Evolutionary conservation across 2,797 vertebrate genomes (phyloP), one percentile per base, ranked within the genome.

Genomic region (Margarornis squamiger): DNA sequence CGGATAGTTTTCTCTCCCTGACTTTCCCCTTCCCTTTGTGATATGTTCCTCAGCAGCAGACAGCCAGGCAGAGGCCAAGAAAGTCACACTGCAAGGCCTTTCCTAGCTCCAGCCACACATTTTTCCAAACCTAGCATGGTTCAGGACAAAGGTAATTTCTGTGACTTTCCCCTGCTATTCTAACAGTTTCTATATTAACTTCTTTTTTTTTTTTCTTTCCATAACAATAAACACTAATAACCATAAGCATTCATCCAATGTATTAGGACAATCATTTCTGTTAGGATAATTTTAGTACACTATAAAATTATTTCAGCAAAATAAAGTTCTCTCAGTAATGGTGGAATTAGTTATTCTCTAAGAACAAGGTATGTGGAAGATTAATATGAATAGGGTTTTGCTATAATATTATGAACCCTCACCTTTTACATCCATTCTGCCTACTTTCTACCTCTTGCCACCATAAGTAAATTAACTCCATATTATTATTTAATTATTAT

Each of bases 241-340:
- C 46, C 39, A 63, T 29, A 82, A 88, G 15, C 38, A 88, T 66
- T 85, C 30, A 9, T 70, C 36, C 39, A 75, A 45, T 32, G 32
- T 16, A 41, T 78, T 81, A 57, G 61, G 51, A 84, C 52, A 94
- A 88, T 65, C n/a, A 65, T 81, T 94, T 96, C 30, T 94, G n/a
- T 78, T 66, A 72, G 54, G 34, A 90, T 68, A 78, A 91, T 78
- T 95, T 88, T 77, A 77, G 61, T 61, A 82, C 5, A 4, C 24
- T 61, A 68, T 48, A 72, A 66, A 92, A 95, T 81, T 66, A 63
- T 88, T 96, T 84, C 3, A 1, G 43, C 3, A 3, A 75, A 65
- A 62, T 54, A 77, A 74, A 83, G 27, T 79, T 85, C 57, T 75
- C 38, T 61, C 57, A 77, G 83, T 84, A 95, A 71, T 4, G 6